Percentiles rank a stretch among this genome's conserved stretches.
Evolutionary conservation across 1,140 invertebrate species (phyloP).

Genomic region (Megalonaias nervosa): DNA sequence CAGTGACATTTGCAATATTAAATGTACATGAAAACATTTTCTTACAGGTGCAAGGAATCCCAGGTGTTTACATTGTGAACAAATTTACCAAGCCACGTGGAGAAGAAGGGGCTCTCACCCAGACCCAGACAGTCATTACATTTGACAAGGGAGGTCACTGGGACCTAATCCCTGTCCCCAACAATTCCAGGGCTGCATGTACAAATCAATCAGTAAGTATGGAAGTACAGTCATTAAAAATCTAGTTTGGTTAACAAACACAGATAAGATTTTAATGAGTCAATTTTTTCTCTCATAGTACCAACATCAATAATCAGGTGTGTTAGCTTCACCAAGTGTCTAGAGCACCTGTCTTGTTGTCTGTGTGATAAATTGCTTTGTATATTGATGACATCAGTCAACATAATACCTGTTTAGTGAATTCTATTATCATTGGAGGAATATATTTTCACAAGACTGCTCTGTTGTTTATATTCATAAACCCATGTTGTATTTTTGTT

Average conservation of each 20-base stretch:
- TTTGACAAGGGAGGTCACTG: conserved; percentile 90
- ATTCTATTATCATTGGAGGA: too few species aligned
- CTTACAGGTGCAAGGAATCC: conserved; percentile 82
- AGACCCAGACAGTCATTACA: conserved; percentile 80
- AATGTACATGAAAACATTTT: not conserved
- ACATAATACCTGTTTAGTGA: too few species aligned
- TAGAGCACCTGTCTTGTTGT: too few species aligned
- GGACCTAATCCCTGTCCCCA: conserved; percentile 82
- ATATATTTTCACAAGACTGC: too few species aligned
- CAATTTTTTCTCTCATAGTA: not conserved
- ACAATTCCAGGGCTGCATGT: conserved; percentile 74
- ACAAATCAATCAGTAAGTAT: conserved; percentile 32
- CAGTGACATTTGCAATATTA: not conserved
- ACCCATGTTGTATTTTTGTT: too few species aligned
- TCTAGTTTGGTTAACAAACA: not conserved
- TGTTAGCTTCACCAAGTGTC: too few species aligned
- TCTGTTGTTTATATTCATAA: too few species aligned
- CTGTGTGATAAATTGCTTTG: too few species aligned
- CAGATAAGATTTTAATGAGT: not conserved
- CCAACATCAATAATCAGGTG: not conserved
- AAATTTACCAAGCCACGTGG: conserved; percentile 73
- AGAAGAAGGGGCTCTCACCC: conserved; percentile 11
- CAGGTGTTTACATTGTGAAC: conserved; percentile 90
- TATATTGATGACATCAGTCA: too few species aligned
- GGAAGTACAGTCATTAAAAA: not conserved